A percentile compares a stretch with the other conserved stretches of the same genome.
Conservation (phyloP, 2,888 invertebrate species). For the Hyposoter didymator region DNA sequence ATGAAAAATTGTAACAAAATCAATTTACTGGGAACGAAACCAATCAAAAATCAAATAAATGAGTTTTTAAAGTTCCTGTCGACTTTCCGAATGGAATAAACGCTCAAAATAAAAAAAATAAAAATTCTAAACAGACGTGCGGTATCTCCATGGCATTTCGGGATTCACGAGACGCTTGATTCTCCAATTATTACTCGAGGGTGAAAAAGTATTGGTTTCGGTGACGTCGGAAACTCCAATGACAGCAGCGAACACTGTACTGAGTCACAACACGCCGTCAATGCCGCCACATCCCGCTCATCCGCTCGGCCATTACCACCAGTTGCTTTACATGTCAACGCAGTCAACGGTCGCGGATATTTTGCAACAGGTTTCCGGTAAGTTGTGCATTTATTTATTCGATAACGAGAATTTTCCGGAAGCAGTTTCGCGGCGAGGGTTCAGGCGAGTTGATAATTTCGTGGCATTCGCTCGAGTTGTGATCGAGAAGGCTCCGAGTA, state of each 20-base stretch:
- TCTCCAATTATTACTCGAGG: slow-evolving; percentile 93
- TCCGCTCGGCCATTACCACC: slow-evolving; percentile 90
- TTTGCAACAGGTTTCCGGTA: slow-evolving; percentile 86
- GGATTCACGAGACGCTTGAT: slow-evolving; percentile 95
- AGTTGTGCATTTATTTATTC: slow-evolving; percentile 15
- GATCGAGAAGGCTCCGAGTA: background rate
- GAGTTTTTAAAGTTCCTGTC: too few relatives aligned
- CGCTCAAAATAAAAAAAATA: background rate
- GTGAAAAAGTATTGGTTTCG: slow-evolving; percentile 92
- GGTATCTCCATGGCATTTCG: slow-evolving; percentile 88
- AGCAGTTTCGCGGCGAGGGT: background rate
- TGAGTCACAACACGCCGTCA: slow-evolving; percentile 77
- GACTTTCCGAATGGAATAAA: slow-evolving; percentile 1
- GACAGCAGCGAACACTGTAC: slow-evolving; percentile 77
- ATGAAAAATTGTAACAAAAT: too few relatives aligned
- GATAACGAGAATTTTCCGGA: background rate
- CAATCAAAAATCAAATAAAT: too few relatives aligned
- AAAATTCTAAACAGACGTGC: slow-evolving; percentile 80
- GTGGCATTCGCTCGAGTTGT: background rate
- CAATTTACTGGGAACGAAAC: too few relatives aligned
- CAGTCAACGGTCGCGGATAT: slow-evolving; percentile 91
- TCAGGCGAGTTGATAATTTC: background rate
- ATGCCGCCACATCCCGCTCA: slow-evolving; percentile 88
- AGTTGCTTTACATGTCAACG: slow-evolving; percentile 90
- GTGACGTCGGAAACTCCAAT: slow-evolving; percentile 85